phyloP scores from a whole-genome alignment of 2,888 invertebrate genomes.

The Rapana venosa region DNA sequence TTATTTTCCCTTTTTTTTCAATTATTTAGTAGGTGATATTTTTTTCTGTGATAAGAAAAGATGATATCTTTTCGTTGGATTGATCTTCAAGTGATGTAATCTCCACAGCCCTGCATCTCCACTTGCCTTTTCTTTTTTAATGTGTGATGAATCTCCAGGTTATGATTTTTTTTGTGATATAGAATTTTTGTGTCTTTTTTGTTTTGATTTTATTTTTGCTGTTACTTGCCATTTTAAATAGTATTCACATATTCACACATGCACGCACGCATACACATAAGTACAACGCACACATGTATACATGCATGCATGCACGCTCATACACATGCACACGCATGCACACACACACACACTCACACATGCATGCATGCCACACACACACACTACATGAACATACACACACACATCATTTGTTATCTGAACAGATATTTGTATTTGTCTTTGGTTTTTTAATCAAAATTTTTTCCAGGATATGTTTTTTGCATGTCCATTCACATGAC shows the following conservation, averaged over 20 bases:
- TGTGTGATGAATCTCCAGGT: background rate
- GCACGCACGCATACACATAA: background rate
- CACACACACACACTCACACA: conserved; percentile 7
- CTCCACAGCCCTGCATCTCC: background rate
- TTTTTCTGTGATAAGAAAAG: too few relatives aligned
- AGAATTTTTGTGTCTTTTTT: background rate
- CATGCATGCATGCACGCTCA: background rate
- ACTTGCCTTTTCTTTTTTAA: too few relatives aligned
- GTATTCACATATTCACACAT: background rate
- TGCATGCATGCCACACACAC: background rate
- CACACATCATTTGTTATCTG: background rate
- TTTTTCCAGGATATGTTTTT: too few relatives aligned
- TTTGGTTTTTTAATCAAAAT: too few relatives aligned
- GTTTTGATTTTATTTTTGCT: background rate
- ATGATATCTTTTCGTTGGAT: background rate
- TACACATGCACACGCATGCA: conserved; percentile 11
- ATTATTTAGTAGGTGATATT: too few relatives aligned
- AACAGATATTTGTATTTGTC: too few relatives aligned
- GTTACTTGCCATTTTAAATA: background rate
- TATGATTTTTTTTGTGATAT: background rate
- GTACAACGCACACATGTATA: background rate
- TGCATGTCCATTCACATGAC: too few relatives aligned
- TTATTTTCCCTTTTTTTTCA: too few relatives aligned
- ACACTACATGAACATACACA: background rate
- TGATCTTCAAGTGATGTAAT: background rate